Evolutionary conservation across 2,888 invertebrate genomes (phyloP).

Genomic region (Lithophane socia): DNA sequence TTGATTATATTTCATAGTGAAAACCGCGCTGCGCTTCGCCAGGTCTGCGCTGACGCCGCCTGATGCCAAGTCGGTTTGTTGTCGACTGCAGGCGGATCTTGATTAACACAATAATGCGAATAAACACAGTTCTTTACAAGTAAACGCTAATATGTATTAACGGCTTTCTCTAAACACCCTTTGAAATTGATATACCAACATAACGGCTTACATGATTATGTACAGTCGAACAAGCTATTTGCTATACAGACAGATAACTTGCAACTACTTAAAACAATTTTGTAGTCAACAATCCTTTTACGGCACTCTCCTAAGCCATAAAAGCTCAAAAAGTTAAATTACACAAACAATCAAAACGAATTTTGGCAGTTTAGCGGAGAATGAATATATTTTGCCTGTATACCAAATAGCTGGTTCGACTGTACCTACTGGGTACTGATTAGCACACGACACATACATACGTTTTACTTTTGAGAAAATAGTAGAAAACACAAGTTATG

Average conservation of each 20-base stretch:
- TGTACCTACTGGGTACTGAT: neutral
- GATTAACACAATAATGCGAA: slow-evolving; percentile 1
- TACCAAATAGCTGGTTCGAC: too few species aligned
- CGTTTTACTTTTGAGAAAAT: slow-evolving; percentile 5
- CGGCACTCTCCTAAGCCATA: too few species aligned
- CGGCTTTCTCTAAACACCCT: slow-evolving; percentile 34
- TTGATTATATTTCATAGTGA: neutral
- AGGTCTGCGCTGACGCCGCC: too few species aligned
- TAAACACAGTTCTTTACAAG: neutral
- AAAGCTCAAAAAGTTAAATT: too few species aligned
- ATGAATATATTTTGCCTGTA: too few species aligned
- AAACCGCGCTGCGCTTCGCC: neutral
- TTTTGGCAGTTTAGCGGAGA: too few species aligned
- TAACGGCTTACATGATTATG: neutral
- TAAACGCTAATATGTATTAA: slow-evolving; percentile 14
- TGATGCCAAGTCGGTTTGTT: too few species aligned
- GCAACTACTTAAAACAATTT: too few species aligned
- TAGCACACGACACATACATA: neutral
- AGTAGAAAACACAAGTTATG: neutral
- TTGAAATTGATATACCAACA: slow-evolving; percentile 9
- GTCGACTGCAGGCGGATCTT: neutral
- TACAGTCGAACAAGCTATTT: too few species aligned
- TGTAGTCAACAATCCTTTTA: too few species aligned
- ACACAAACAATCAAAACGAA: too few species aligned
- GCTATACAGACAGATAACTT: too few species aligned